Evolutionary conservation across 2,113 vertebrate genomes (phyloP).

Genomic region (Panthera uncia): DNA sequence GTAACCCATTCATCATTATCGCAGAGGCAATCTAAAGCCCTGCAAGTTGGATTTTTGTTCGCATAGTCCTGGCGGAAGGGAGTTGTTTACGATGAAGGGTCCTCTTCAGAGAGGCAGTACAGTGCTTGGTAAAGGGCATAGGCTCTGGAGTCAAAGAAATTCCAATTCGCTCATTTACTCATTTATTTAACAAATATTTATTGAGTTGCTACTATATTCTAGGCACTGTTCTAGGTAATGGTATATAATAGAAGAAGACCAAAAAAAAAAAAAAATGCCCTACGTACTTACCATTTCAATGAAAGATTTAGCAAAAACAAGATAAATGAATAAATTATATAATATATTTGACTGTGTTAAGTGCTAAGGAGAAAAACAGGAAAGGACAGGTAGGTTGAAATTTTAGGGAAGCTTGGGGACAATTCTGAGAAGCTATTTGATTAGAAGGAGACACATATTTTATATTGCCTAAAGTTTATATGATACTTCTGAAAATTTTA

Average conservation of each 20-base stretch:
- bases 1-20: constrained; percentile 68
- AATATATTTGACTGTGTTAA: neutral
- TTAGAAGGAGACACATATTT: neutral
- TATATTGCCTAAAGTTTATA: neutral
- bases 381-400: neutral
- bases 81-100: neutral
- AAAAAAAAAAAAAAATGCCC: neutral
- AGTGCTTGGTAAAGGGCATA: neutral
- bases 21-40: constrained; percentile 53
- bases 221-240: neutral
- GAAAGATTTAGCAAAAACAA: neutral
- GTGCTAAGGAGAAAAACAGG: neutral
- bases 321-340: neutral
- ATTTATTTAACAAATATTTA: neutral
- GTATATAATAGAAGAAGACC: neutral
- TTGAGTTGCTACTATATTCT: neutral
- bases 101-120: neutral
- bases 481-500: neutral
- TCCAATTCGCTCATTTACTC: neutral
- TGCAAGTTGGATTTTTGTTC: constrained; percentile 13
- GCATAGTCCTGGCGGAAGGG: neutral
- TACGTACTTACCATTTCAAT: neutral
- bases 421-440: neutral
- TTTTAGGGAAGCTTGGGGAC: neutral
- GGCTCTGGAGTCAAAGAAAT: neutral